Evolutionary conservation across 2,113 vertebrate species (phyloP).

Genomic region (Spea multiplicata): DNA sequence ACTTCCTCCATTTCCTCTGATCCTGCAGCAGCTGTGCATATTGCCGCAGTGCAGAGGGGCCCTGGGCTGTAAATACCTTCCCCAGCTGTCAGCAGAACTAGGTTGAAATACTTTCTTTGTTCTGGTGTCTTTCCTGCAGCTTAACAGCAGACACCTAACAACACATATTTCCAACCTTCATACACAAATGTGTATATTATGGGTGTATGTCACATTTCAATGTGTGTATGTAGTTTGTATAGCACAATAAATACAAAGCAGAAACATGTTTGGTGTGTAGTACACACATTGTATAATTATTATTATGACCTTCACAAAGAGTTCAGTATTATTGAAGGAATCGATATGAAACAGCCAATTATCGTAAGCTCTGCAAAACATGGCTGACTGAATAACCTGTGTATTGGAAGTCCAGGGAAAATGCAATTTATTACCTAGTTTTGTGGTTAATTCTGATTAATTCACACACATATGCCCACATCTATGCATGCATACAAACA

Average conservation of each 20-base stretch:
- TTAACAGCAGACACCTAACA: conserved; percentile 53
- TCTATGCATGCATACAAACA: no score
- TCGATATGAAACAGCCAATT: no score
- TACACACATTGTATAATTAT: no score
- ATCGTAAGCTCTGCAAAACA: no score
- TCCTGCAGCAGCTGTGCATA: conserved; percentile 56
- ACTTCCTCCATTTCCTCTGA: conserved; percentile 67
- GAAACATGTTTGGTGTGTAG: not conserved
- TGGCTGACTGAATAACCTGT: no score
- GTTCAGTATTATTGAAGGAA: no score
- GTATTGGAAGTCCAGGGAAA: no score
- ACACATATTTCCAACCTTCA: conserved; percentile 38
- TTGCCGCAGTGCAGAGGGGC: conserved; percentile 94
- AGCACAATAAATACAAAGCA: not conserved
- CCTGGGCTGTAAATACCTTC: conserved; percentile 90
- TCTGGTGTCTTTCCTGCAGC: conserved; percentile 61
- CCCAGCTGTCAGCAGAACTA: conserved; percentile 95
- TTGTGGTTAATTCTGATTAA: no score
- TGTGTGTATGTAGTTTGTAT: not conserved
- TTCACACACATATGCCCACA: no score
- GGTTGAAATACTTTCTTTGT: conserved; percentile 99
- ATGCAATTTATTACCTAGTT: no score
- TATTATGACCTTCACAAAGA: no score
- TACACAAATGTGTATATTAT: not conserved
- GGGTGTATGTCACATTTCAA: not conserved